Evolutionary conservation across 2,113 vertebrate genomes (phyloP).

Genomic region (Beaufortia kweichowensis): DNA sequence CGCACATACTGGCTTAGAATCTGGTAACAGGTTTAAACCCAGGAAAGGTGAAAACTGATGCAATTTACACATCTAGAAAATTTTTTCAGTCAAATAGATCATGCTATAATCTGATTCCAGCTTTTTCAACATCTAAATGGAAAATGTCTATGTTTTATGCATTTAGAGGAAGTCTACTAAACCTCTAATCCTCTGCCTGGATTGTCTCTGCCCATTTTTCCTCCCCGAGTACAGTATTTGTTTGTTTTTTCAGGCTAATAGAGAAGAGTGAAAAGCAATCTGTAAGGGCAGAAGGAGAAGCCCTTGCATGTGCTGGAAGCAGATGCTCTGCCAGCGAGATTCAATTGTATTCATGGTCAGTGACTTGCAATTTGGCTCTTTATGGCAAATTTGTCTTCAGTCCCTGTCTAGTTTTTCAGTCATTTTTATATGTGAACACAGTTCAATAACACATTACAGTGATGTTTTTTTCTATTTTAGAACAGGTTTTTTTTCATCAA

Average conservation of each 20-base stretch:
- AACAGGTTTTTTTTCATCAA: neutral
- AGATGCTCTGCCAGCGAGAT: conserved; percentile 32
- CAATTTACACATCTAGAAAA: too few species aligned
- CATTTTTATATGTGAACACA: neutral
- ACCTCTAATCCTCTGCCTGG: neutral
- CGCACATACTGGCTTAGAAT: conserved; percentile 1
- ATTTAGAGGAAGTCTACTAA: conserved; percentile 24
- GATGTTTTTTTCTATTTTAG: conserved; percentile 13
- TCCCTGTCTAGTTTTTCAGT: neutral
- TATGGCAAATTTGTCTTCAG: neutral
- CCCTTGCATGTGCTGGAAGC: conserved; percentile 53
- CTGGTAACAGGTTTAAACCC: too few species aligned
- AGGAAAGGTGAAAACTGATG: too few species aligned
- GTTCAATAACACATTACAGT: neutral
- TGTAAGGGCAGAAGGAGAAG: conserved; percentile 64
- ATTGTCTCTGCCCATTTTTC: neutral
- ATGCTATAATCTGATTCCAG: conserved; percentile 12
- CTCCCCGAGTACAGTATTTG: neutral
- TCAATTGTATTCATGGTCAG: conserved; percentile 7
- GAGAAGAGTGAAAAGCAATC: conserved; percentile 59
- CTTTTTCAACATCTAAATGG: conserved; percentile 5
- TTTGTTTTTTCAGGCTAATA: conserved; percentile 37
- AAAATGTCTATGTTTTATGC: neutral
- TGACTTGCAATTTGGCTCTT: neutral
- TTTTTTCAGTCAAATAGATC: neutral